Conservation (phyloP, 2,888 invertebrate species). For the Torymus tubicola region DNA sequence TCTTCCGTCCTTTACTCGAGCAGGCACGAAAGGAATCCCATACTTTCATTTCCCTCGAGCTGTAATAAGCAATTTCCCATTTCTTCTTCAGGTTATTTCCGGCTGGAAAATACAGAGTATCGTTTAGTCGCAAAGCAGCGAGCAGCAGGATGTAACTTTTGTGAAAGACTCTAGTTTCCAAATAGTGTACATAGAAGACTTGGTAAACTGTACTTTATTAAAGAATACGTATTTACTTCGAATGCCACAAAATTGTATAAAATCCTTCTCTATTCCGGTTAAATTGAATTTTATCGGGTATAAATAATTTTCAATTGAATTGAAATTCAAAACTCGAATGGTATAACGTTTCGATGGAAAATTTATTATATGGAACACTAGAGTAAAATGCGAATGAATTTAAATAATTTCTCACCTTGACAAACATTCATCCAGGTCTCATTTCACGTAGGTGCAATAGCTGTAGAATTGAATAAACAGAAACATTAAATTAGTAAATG, state of each 20-base stretch:
- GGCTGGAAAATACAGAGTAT: slow-evolving; percentile 25
- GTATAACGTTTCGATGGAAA: no score
- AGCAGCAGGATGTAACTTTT: no score
- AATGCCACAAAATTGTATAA: no score
- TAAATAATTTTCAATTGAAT: no score
- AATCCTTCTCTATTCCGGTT: no score
- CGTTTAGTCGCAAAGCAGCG: neutral
- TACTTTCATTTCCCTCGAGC: slow-evolving; percentile 40
- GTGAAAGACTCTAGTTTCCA: no score
- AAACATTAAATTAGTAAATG: neutral
- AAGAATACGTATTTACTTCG: no score
- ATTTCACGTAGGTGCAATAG: slow-evolving; percentile 31
- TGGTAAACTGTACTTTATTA: no score
- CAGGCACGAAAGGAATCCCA: slow-evolving; percentile 38
- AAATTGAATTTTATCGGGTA: no score
- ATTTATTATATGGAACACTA: no score
- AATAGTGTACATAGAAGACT: no score
- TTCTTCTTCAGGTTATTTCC: slow-evolving; percentile 39
- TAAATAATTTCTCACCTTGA: slow-evolving; percentile 19
- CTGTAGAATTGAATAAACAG: neutral
- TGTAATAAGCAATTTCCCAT: slow-evolving; percentile 39
- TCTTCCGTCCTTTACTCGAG: slow-evolving; percentile 31
- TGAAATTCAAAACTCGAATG: no score
- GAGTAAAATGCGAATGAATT: neutral
- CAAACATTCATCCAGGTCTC: slow-evolving; percentile 12